Percentiles rank a stretch among this genome's conserved stretches.
Conservation (phyloP, 2,888 invertebrate species). For the Euplagia quadripunctaria region DNA sequence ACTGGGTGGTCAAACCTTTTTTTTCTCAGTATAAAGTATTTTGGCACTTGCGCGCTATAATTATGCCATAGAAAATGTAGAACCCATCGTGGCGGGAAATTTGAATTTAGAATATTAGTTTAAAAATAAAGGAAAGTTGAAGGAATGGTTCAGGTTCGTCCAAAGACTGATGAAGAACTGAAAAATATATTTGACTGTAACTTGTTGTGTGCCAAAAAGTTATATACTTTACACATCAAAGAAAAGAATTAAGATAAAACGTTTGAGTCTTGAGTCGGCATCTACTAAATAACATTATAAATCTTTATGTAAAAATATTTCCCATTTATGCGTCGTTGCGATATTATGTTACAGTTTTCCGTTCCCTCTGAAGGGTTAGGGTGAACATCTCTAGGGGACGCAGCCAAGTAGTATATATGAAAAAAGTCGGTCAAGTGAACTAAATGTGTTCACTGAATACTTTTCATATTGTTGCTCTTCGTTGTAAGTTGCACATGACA, state of each 20-base stretch:
- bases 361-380: conserved; percentile 34
- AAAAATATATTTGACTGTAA: too few relatives aligned
- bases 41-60: too few relatives aligned
- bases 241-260: too few relatives aligned
- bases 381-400: conserved; percentile 41
- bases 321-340: conserved; percentile 31
- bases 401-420: conserved; percentile 33
- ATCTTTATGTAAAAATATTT: conserved; percentile 33
- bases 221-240: neutral
- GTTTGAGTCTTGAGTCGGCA: neutral
- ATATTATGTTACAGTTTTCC: conserved; percentile 45
- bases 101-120: too few relatives aligned
- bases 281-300: conserved; percentile 17
- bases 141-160: too few relatives aligned
- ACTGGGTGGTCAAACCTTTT: too few relatives aligned
- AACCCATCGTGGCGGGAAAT: too few relatives aligned
- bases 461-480: conserved; percentile 25
- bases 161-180: too few relatives aligned
- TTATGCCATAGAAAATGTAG: too few relatives aligned
- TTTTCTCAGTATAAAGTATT: too few relatives aligned
- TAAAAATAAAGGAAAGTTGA: too few relatives aligned
- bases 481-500: conserved; percentile 7
- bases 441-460: conserved; percentile 46
- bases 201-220: neutral
- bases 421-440: conserved; percentile 50